These are phyloP conservation scores for Epicampocera succincta DNA, from an alignment of 2,888 invertebrate genomes.

Conservation along the genomic window DNA sequence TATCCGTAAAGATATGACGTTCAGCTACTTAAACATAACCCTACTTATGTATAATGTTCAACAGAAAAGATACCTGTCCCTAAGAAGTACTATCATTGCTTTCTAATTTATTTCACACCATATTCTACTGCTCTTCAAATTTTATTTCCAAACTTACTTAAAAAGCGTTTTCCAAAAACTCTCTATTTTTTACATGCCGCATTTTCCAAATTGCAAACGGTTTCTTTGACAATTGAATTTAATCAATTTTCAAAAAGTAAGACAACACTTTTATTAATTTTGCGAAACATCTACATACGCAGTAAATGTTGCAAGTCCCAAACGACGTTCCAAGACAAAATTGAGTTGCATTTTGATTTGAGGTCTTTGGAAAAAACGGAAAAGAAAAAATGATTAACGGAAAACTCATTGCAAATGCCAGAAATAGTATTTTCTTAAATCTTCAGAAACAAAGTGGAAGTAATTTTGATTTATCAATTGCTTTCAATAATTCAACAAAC, in stretches of 20 bases:
- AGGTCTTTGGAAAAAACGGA: background rate
- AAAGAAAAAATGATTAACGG: background rate
- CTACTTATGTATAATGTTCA: too few species aligned
- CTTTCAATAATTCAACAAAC: slow-evolving; percentile 19
- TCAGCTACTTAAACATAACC: too few species aligned
- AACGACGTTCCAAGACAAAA: slow-evolving; percentile 1
- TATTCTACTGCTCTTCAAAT: too few species aligned
- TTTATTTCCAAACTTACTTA: too few species aligned
- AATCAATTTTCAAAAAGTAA: slow-evolving; percentile 66
- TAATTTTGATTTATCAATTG: slow-evolving; percentile 51
- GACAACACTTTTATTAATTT: slow-evolving; percentile 61
- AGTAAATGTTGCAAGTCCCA: background rate
- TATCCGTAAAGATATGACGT: too few species aligned
- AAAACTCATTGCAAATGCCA: slow-evolving; percentile 38
- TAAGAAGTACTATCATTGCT: too few species aligned
- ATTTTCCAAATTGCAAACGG: background rate
- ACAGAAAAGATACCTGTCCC: too few species aligned
- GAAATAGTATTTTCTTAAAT: slow-evolving; percentile 49
- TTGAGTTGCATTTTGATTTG: background rate
- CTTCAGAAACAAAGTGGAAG: slow-evolving; percentile 4
- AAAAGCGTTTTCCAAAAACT: too few species aligned
- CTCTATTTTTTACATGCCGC: background rate
- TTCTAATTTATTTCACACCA: too few species aligned
- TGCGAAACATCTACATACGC: background rate
- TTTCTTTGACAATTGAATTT: slow-evolving; percentile 39